Evolutionary conservation across 2,113 vertebrate species (phyloP).

Genomic region (Oxyruncus cristatus): DNA sequence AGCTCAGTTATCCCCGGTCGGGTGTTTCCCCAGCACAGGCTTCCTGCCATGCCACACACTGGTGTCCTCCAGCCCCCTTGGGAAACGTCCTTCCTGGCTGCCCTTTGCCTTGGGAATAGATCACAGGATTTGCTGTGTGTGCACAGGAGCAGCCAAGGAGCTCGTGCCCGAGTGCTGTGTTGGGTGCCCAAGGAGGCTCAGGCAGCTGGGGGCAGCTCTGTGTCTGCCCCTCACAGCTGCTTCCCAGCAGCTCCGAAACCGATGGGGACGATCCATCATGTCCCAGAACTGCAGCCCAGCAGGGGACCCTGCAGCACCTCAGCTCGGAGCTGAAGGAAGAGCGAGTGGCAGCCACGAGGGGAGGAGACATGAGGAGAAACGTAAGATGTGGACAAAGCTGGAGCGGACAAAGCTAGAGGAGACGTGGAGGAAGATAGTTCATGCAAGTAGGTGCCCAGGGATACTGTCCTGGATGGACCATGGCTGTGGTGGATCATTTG

Average conservation of each 20-base stretch:
- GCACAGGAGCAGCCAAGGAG: rapidly evolving
- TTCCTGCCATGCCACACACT: rapidly evolving
- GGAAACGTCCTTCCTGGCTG: background rate
- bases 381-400: background rate
- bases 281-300: background rate
- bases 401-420: background rate
- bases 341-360: rapidly evolving
- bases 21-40: background rate
- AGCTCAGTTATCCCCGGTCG: background rate
- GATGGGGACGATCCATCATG: rapidly evolving
- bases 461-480: background rate
- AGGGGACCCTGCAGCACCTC: background rate
- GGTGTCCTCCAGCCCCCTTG: background rate
- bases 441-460: background rate
- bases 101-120: background rate
- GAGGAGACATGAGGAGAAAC: rapidly evolving
- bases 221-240: background rate
- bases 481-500: rapidly evolving
- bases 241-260: background rate
- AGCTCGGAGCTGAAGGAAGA: background rate
- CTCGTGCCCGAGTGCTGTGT: rapidly evolving
- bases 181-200: rapidly evolving
- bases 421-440: background rate
- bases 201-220: background rate
- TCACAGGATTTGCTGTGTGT: background rate